phyloP scores from a whole-genome alignment of 2,888 invertebrate species.

The Limnephilus marmoratus region DNA sequence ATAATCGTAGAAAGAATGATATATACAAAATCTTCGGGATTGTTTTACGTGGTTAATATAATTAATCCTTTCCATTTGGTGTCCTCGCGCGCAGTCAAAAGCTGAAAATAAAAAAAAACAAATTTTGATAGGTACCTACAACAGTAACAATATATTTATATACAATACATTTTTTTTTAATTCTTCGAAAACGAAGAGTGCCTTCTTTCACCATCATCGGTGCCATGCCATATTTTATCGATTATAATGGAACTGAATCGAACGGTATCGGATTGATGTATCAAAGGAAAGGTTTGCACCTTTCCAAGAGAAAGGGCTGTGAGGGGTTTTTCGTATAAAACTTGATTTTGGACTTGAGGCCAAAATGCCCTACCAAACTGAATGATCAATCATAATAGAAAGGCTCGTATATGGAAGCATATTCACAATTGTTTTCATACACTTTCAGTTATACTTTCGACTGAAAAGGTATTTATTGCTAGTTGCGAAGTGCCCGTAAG shows the following conservation, averaged over 20 bases:
- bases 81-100: conserved; percentile 41
- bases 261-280: not conserved
- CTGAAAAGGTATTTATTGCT: too few relatives aligned
- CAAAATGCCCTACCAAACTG: too few relatives aligned
- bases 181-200: not conserved
- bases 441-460: too few relatives aligned
- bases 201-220: not conserved
- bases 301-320: too few relatives aligned
- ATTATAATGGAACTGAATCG: not conserved
- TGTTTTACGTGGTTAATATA: conserved; percentile 10
- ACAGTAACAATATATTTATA: not conserved
- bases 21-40: conserved; percentile 2
- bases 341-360: too few relatives aligned
- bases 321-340: too few relatives aligned
- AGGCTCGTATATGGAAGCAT: too few relatives aligned
- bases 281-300: not conserved
- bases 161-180: too few relatives aligned
- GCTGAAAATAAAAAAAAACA: conserved; percentile 37
- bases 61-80: conserved; percentile 44
- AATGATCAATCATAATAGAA: too few relatives aligned
- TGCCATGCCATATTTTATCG: not conserved
- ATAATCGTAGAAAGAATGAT: conserved; percentile 8
- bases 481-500: too few relatives aligned
- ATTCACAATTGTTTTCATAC: too few relatives aligned
- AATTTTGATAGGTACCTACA: not conserved